Evolutionary conservation across 1,140 invertebrate genomes (phyloP), one percentile per base, ranked within the genome.

Genomic region (Drosophila lacertosa): DNA sequence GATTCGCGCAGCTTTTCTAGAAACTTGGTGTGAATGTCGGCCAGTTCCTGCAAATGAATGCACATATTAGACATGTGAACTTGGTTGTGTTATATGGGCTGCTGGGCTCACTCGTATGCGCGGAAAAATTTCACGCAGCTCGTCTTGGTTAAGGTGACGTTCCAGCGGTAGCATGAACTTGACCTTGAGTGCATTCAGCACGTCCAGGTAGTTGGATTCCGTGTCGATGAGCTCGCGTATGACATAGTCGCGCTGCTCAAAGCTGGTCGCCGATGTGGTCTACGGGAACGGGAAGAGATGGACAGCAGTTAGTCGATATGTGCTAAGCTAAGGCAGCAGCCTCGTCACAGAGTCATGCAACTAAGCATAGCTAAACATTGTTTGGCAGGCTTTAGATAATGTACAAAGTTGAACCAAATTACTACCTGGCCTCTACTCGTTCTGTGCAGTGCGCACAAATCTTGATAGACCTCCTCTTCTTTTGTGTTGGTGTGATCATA

Each of bases 181-280:
- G 60, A 94, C 94, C 54, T 96, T 95, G 37, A 99, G 94, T 92
- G 97, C 98, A 77, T 94, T 94, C 13, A 99, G 93, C 33, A 98
- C 98, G 77, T 98, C 97, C 15, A 99, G 95, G 91, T 99, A 99
- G 92, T 99, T 99, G 67, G 95, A 96, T 92, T 99, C 98, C 0
- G 98, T 99, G 92, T 99, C 98, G 10, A 99, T 94, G 3, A 99
- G 92, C 92, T 99, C 98, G 80, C 97, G 95, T 67, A 99, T 96
- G 48, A 98, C 98, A 91, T 98, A 98, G 92, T 99, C 98, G 62
- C 98, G 93, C 92, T 99, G 99, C 90, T 97, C 97, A 63, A 94
- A 92, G 71, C 95, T 94, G 68, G 94, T 92, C 40, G 93, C 92
- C 59, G 93, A 93, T 62, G 94, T 92, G 79, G 94, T 92, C 94